Evolutionary conservation across 2,797 vertebrate species (phyloP).

Genomic region (Phataginus tricuspis): DNA sequence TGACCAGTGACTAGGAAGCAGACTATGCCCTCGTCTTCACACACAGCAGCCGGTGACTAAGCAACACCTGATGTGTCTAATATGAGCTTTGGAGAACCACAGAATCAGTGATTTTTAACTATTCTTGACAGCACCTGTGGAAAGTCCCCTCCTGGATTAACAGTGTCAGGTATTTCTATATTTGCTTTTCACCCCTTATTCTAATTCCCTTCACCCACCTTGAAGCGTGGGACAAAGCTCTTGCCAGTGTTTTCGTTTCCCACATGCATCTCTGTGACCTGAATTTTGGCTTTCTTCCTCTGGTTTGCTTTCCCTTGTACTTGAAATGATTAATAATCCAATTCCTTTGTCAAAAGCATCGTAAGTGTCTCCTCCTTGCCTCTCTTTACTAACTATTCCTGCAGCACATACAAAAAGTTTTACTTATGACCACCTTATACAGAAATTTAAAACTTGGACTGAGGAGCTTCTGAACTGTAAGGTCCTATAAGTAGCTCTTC

Average conservation of each 20-base stretch:
- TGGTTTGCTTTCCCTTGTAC: background rate
- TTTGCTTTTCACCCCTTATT: background rate
- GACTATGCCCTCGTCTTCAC: background rate
- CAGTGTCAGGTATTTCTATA: background rate
- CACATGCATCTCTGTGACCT: background rate
- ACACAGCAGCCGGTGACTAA: background rate
- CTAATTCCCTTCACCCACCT: background rate
- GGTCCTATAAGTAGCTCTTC: background rate
- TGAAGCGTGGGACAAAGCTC: background rate
- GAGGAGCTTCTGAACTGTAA: background rate
- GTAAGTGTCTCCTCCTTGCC: background rate
- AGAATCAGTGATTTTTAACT: background rate
- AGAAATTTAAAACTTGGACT: background rate
- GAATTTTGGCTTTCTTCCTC: background rate
- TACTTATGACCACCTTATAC: background rate
- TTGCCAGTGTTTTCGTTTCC: background rate
- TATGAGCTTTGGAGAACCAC: background rate
- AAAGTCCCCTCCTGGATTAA: background rate
- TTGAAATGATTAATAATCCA: slow-evolving; percentile 15
- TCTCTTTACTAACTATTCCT: background rate
- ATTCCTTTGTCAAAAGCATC: background rate
- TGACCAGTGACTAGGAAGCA: background rate
- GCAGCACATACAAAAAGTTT: background rate
- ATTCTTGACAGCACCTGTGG: background rate
- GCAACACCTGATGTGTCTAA: background rate